Percentiles rank a stretch among this genome's conserved stretches.
phyloP scores from a whole-genome alignment of 2,113 vertebrate species.

The Menidia beryllina region DNA sequence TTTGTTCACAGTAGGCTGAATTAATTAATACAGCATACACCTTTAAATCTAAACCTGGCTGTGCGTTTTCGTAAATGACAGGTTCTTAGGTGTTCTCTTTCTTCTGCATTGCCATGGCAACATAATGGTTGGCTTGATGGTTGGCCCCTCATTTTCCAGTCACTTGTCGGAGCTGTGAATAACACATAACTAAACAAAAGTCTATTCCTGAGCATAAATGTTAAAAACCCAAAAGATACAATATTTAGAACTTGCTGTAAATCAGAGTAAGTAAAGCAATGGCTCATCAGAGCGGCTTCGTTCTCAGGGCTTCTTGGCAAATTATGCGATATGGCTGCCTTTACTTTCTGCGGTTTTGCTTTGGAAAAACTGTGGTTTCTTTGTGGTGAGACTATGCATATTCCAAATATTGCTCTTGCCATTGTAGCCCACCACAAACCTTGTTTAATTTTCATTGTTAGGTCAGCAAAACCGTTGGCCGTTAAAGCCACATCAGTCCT shows the following conservation, averaged over 20 bases:
- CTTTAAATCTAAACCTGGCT: background rate
- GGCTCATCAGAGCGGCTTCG: slow-evolving; percentile 23
- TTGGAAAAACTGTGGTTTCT: slow-evolving; percentile 43
- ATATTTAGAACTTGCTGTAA: background rate
- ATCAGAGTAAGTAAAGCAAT: background rate
- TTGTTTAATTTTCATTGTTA: slow-evolving; percentile 51
- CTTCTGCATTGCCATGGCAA: background rate
- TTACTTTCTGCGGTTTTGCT: slow-evolving; percentile 44
- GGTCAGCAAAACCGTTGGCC: slow-evolving; percentile 38
- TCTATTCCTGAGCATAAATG: no score
- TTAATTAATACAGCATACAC: background rate
- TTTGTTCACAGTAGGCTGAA: background rate
- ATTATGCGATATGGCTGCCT: slow-evolving; percentile 14
- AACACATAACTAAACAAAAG: no score
- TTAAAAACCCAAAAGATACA: no score
- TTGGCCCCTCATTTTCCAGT: background rate
- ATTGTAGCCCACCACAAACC: slow-evolving; percentile 47
- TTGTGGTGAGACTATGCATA: slow-evolving; percentile 53
- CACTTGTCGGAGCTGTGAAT: no score
- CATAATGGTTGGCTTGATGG: background rate
- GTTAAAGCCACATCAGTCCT: slow-evolving; percentile 38
- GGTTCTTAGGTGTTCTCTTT: background rate
- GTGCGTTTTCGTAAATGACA: background rate
- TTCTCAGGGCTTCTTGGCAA: background rate
- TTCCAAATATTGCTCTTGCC: slow-evolving; percentile 43